Percentiles rank a stretch among this genome's conserved stretches.
These are phyloP conservation scores for Perizoma affinitatum DNA, from an alignment of 2,888 invertebrate genomes.

Conservation along the genomic window DNA sequence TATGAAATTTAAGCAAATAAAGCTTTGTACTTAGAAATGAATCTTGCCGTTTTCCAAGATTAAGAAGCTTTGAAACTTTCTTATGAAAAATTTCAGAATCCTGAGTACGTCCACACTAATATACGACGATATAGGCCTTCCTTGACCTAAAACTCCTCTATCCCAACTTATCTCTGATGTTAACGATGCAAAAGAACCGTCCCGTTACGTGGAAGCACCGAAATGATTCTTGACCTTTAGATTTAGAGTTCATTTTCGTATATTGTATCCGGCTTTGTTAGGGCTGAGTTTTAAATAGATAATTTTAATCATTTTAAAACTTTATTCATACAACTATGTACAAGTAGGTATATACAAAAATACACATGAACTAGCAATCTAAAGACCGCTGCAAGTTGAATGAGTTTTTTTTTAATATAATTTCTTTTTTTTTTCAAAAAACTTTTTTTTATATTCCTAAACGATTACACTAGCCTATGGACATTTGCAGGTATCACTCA, in stretches of 20 bases:
- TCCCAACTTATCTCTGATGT: conserved; percentile 71
- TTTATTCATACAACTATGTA: no score
- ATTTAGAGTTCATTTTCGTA: conserved; percentile 30
- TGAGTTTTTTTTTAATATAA: no score
- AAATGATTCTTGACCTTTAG: conserved; percentile 25
- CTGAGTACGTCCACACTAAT: conserved; percentile 38
- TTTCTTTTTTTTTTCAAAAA: no score
- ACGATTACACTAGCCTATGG: no score
- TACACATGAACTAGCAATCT: no score
- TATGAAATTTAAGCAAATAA: background rate
- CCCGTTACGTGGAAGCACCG: conserved; percentile 16
- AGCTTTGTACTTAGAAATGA: background rate
- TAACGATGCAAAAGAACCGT: conserved; percentile 57
- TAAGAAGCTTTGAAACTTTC: conserved; percentile 5
- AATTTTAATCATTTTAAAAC: no score
- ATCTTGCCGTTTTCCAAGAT: background rate
- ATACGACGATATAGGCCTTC: conserved; percentile 59
- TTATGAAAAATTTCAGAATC: conserved; percentile 1
- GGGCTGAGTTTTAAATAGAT: conserved; percentile 30
- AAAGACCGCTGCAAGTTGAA: no score
- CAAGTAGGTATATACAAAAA: no score
- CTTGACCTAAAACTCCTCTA: conserved; percentile 69
- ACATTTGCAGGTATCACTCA: no score
- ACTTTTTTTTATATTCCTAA: no score
- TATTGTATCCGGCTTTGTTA: conserved; percentile 16